These are phyloP conservation scores for Neostethus bicornis DNA, from an alignment of 2,797 vertebrate species.

Conservation along the genomic window DNA sequence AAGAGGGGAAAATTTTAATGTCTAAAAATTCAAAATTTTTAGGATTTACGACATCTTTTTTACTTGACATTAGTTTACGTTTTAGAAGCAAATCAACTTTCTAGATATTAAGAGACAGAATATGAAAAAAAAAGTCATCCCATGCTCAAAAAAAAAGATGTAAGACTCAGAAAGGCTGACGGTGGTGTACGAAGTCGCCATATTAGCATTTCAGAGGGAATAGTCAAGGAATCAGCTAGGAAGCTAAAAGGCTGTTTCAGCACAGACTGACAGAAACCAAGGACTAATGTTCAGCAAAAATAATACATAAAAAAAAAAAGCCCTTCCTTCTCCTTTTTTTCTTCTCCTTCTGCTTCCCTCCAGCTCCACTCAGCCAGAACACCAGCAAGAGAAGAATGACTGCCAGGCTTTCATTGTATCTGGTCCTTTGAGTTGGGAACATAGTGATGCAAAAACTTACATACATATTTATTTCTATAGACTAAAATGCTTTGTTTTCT, in stretches of 20 bases:
- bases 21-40: conserved; percentile 36
- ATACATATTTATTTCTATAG: conserved; percentile 33
- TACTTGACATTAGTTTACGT: conserved; percentile 38
- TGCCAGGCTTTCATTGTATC: conserved; percentile 40
- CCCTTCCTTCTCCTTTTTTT: conserved; percentile 16
- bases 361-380: conserved; percentile 48
- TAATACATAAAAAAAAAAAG: conserved; percentile 3
- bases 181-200: conserved; percentile 60
- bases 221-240: conserved; percentile 62
- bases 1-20: conserved; percentile 33
- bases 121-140: conserved; percentile 29
- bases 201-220: conserved; percentile 80
- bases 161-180: conserved; percentile 67
- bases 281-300: conserved; percentile 62
- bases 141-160: conserved; percentile 60
- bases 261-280: conserved; percentile 72
- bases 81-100: no score
- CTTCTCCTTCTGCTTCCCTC: conserved; percentile 32
- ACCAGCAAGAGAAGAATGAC: conserved; percentile 46
- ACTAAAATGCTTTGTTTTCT: background rate
- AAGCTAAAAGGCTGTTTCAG: conserved; percentile 76
- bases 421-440: conserved; percentile 27
- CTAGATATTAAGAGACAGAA: conserved; percentile 22
- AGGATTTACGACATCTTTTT: conserved; percentile 49
- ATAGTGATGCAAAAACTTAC: conserved; percentile 21